These are phyloP conservation scores for Lithophane socia DNA, from an alignment of 2,888 invertebrate genomes.

Conservation along the genomic window DNA sequence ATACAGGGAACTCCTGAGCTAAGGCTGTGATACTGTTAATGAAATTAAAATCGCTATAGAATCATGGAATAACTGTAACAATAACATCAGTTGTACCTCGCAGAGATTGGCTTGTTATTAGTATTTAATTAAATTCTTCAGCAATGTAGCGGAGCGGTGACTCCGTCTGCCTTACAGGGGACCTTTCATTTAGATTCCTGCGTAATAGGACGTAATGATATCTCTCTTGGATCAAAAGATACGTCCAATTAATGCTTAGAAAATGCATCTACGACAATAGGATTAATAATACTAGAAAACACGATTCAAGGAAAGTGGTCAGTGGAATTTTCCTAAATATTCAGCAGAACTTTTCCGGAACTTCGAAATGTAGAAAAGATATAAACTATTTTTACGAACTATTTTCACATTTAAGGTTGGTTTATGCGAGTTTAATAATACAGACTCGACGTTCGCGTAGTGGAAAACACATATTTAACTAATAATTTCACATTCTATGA, in stretches of 20 bases:
- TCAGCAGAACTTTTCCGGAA: not conserved
- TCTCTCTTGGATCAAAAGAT: conserved; percentile 43
- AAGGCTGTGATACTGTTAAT: conserved; percentile 47
- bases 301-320: not conserved
- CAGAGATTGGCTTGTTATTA: conserved; percentile 66
- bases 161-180: conserved; percentile 61
- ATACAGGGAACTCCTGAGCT: conserved; percentile 34
- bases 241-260: conserved; percentile 36
- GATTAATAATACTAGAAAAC: conserved; percentile 2
- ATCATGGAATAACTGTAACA: conserved; percentile 53
- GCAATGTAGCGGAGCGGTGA: conserved; percentile 58
- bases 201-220: conserved; percentile 63
- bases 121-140: conserved; percentile 73
- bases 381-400: conserved; percentile 1
- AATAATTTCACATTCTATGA: not conserved
- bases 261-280: conserved; percentile 27
- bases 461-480: not conserved
- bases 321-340: not conserved
- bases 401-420: not conserved
- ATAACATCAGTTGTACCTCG: conserved; percentile 53
- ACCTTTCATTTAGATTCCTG: conserved; percentile 74
- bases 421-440: not conserved
- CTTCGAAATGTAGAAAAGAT: conserved; percentile 2
- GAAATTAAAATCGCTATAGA: conserved; percentile 55
- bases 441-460: not conserved